Evolutionary conservation across 2,888 invertebrate genomes (phyloP), one percentile per base, ranked within the genome.

Genomic region (Strigamia maritima): DNA sequence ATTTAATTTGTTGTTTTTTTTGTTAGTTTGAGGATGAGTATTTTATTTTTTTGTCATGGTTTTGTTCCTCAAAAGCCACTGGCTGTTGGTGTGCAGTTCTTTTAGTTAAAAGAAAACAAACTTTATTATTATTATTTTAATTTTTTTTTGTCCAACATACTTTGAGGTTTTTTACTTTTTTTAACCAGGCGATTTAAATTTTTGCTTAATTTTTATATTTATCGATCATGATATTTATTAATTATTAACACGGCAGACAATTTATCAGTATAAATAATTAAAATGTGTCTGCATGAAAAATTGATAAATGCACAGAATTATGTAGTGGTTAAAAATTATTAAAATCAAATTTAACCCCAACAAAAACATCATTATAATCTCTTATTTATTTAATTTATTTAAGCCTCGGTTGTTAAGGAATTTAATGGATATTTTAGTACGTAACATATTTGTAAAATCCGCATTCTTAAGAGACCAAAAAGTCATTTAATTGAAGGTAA

Each of bases 401-500:
- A 3, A 2, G 40, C 40, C 40, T 16, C 14, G 12, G 40, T 44
- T 44, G 2, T 44, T 44, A 16, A 44, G 40, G 49, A 49, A 49
- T 49, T 49, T 49, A 49, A 49, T 16, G 49, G 49, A 49, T 49
- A 49, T 49, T 49, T 49, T 19, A 16, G 49, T 16, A 7, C 2
- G 6, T 26, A 26, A 26, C 24, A 65, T 65, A 10, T 26, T 24
- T 65, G 65, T 65, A 28, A 65, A 65, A 65, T 65, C 65, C 65
- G 65, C 65, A 65, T 65, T 65, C 65, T 26, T 65, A 2, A 1
- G 65, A 65, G 26, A 65, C 65, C 26, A 65, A 28, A 65, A 65
- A 65, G 65, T 65, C 65, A 65, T 65, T 65, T 65, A 65, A 65
- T 65, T 65, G 65, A 24, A 65, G 65, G 65, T 65, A 65, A 65